Conservation (phyloP, 2,113 vertebrate genomes). For the Actenoides lindsayi region DNA sequence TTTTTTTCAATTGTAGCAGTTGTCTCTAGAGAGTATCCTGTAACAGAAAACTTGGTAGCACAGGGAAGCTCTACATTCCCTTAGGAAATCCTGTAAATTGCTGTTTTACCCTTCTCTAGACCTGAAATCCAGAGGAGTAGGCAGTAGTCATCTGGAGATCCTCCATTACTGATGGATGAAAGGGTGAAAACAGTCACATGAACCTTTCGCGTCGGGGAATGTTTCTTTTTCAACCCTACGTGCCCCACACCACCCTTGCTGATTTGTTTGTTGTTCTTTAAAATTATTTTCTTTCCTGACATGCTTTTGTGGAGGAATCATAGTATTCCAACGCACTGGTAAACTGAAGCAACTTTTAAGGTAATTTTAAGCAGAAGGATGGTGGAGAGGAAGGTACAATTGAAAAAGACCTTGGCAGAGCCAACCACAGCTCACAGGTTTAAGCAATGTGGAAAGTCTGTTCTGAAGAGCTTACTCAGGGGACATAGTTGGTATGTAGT, state of each 20-base stretch:
- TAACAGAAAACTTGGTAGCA: neutral
- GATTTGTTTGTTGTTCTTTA: neutral
- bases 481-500: rapidly evolving
- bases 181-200: neutral
- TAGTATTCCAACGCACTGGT: neutral
- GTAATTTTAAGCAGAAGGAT: neutral
- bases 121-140: neutral
- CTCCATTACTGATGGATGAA: neutral
- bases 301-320: neutral
- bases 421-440: neutral
- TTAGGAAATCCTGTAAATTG: neutral
- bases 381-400: neutral
- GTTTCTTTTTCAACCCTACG: neutral
- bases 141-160: neutral
- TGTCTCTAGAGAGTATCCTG: neutral
- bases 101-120: neutral
- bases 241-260: neutral
- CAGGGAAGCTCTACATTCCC: neutral
- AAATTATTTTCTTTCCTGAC: neutral
- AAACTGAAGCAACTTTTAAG: neutral
- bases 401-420: neutral
- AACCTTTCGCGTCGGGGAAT: neutral
- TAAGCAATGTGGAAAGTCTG: neutral
- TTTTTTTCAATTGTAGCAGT: neutral
- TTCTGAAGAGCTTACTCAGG: neutral